phyloP scores from a whole-genome alignment of 2,113 vertebrate genomes.

The Ceyx melanurus region DNA sequence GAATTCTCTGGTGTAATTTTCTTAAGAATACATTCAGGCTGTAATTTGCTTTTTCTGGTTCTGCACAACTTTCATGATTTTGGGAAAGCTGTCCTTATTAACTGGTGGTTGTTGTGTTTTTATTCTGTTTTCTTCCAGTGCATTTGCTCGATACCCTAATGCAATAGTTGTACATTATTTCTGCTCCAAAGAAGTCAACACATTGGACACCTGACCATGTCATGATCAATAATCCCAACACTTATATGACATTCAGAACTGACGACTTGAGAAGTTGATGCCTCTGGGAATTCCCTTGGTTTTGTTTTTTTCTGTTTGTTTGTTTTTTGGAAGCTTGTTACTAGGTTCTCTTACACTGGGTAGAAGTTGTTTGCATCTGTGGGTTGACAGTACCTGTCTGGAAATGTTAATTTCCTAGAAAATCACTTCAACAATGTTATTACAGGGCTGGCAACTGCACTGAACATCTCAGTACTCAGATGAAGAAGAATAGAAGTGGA shows the following conservation, averaged over 20 bases:
- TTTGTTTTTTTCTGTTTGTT: too few relatives aligned
- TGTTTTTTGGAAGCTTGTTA: constrained; percentile 10
- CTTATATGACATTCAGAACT: not conserved
- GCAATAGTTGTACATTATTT: constrained; percentile 98
- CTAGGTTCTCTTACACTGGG: not conserved
- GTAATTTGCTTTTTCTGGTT: not conserved
- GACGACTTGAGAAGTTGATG: not conserved
- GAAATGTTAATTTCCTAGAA: constrained; percentile 38
- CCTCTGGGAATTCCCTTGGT: not conserved
- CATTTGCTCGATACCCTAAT: constrained; percentile 96
- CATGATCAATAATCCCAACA: not conserved
- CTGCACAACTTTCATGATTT: not conserved
- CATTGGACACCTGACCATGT: constrained; percentile 82
- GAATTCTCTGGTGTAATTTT: not conserved
- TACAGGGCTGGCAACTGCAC: constrained; percentile 5
- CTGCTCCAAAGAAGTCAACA: constrained; percentile 94
- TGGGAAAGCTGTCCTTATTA: not conserved
- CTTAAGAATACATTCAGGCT: not conserved
- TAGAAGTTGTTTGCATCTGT: constrained; percentile 31
- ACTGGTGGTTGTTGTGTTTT: not conserved
- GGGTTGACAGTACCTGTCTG: constrained; percentile 28
- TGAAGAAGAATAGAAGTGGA: constrained; percentile 18
- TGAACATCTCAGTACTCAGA: constrained; percentile 16
- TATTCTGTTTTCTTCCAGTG: constrained; percentile 75
- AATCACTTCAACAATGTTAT: constrained; percentile 15